These are phyloP conservation scores for Candidula unifasciata DNA, from an alignment of 2,888 invertebrate species.

Conservation along the genomic window DNA sequence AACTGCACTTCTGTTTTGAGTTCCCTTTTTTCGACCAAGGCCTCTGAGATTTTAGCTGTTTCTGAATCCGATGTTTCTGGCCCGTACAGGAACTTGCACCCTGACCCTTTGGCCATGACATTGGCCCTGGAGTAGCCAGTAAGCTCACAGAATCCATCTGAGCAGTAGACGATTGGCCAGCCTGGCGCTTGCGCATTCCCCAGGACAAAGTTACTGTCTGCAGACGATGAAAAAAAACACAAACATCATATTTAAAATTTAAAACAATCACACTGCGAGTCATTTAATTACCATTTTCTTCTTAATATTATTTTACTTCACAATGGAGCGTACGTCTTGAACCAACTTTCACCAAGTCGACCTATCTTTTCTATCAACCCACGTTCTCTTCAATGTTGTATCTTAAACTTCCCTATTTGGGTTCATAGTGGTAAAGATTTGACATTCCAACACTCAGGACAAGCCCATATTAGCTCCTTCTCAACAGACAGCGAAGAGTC, in stretches of 20 bases:
- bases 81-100: conserved; percentile 95
- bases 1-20: conserved; percentile 95
- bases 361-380: too few species aligned
- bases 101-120: conserved; percentile 86
- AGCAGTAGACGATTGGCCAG: conserved; percentile 99
- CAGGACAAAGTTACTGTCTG: conserved; percentile 93
- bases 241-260: not conserved
- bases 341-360: too few species aligned
- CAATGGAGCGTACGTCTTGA: too few species aligned
- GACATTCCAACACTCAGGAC: too few species aligned
- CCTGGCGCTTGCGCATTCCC: conserved; percentile 99
- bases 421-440: too few species aligned
- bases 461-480: too few species aligned
- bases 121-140: conserved; percentile 99
- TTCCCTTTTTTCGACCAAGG: conserved; percentile 92
- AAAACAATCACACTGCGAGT: not conserved
- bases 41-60: conserved; percentile 91
- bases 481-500: too few species aligned
- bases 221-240: not conserved
- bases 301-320: too few species aligned
- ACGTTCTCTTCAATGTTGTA: too few species aligned
- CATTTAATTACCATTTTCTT: too few species aligned
- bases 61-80: conserved; percentile 93
- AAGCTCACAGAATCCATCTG: conserved; percentile 99
- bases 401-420: too few species aligned